phyloP scores from a whole-genome alignment of 2,888 invertebrate genomes.

The Platerodrilus igneus region DNA sequence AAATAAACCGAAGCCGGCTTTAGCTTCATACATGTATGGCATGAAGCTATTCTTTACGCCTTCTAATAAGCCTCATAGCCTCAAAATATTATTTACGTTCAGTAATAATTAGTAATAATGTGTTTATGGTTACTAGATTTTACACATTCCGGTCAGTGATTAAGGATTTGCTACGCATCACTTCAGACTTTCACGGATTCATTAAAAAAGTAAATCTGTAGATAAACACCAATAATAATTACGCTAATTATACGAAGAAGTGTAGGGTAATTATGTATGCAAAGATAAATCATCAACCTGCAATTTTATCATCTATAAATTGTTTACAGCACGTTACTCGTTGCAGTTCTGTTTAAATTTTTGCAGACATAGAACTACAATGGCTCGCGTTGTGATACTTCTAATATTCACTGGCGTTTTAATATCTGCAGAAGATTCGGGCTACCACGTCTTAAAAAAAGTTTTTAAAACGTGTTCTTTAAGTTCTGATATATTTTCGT shows the following conservation, averaged over 20 bases:
- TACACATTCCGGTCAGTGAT: constrained; percentile 23
- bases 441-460: constrained; percentile 27
- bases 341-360: constrained; percentile 4
- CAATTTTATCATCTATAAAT: constrained; percentile 7
- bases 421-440: constrained; percentile 14
- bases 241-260: background rate
- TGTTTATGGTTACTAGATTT: too few species aligned
- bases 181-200: constrained; percentile 20
- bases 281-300: constrained; percentile 2
- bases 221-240: background rate
- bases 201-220: constrained; percentile 10
- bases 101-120: too few species aligned
- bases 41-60: too few species aligned
- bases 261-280: too few species aligned
- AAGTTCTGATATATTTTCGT: constrained; percentile 30
- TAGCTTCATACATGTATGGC: too few species aligned
- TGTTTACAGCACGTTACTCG: background rate
- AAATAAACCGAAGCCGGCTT: too few species aligned
- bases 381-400: too few species aligned
- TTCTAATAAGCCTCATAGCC: too few species aligned
- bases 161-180: constrained; percentile 19
- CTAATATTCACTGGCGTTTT: too few species aligned
- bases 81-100: too few species aligned
- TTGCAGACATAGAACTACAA: background rate
- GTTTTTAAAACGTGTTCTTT: constrained; percentile 33